Evolutionary conservation across 1,140 invertebrate species (phyloP).

Genomic region (Drosophila bipectinata): DNA sequence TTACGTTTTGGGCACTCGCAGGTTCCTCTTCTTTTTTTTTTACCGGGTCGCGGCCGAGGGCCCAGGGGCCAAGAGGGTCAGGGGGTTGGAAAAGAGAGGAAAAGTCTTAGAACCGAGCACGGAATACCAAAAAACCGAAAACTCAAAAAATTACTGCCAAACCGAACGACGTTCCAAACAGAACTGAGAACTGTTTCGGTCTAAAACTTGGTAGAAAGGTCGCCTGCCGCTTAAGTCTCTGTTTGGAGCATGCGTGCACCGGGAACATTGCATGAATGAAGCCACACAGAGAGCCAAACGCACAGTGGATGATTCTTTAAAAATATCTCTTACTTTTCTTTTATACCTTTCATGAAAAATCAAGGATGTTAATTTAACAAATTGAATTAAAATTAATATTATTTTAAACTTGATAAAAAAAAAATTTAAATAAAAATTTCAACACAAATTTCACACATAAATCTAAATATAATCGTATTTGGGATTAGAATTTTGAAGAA

Average conservation of each 20-base stretch:
- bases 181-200: conserved; percentile 50
- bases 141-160: conserved; percentile 58
- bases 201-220: conserved; percentile 22
- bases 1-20: conserved; percentile 53
- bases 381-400: too few species aligned
- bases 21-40: conserved; percentile 34
- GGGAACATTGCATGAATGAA: conserved; percentile 43
- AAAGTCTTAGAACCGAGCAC: conserved; percentile 52
- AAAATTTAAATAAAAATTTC: too few species aligned
- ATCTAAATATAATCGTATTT: too few species aligned
- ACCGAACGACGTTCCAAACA: conserved; percentile 65
- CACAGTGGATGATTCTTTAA: background rate
- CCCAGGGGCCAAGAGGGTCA: background rate
- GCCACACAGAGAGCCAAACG: conserved; percentile 38
- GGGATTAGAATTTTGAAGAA: too few species aligned
- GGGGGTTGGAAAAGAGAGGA: conserved; percentile 20
- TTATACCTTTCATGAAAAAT: too few species aligned
- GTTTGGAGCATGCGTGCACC: conserved; percentile 65
- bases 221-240: conserved; percentile 33
- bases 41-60: conserved; percentile 37
- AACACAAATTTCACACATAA: too few species aligned
- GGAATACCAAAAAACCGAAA: conserved; percentile 63
- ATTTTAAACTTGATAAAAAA: too few species aligned
- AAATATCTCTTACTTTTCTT: background rate
- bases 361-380: too few species aligned